phyloP scores from a whole-genome alignment of 92 coral and sea anemone species.

The Phenganax stokvisi region DNA sequence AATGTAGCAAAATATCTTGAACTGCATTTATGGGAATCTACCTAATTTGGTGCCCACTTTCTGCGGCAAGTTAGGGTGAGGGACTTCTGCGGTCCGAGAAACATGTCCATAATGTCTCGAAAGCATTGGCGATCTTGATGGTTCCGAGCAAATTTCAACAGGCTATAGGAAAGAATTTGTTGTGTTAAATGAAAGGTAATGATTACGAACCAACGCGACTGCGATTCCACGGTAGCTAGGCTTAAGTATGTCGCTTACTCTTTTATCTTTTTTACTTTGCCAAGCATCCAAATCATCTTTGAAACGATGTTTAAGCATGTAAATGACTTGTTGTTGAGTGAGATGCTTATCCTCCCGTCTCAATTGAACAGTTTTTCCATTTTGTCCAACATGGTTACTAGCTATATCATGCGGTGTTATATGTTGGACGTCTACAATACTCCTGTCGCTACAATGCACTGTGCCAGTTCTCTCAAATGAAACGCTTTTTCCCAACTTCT shows the following conservation, averaged over 20 bases:
- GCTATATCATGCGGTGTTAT: background rate
- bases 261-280: slow-evolving; percentile 21
- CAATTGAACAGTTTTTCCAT: background rate
- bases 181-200: background rate
- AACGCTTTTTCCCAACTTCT: slow-evolving; percentile 3
- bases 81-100: slow-evolving; percentile 59
- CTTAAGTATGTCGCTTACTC: slow-evolving; percentile 1
- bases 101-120: slow-evolving; percentile 56
- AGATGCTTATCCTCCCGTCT: slow-evolving; percentile 6
- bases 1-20: too few relatives aligned
- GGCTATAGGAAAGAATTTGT: background rate
- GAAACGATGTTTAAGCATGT: slow-evolving; percentile 28
- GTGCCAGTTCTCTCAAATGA: slow-evolving; percentile 21
- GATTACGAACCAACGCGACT: background rate
- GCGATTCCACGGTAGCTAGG: background rate
- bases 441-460: slow-evolving; percentile 25
- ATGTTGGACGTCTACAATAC: slow-evolving; percentile 23
- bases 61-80: slow-evolving; percentile 78
- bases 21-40: background rate
- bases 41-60: slow-evolving; percentile 54
- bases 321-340: slow-evolving; percentile 8
- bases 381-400: background rate
- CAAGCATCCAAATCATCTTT: slow-evolving; percentile 28
- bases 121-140: slow-evolving; percentile 31
- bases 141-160: slow-evolving; percentile 34